Evolutionary conservation across 2,888 invertebrate species (phyloP).

Genomic region (Gastrophysa polygoni): DNA sequence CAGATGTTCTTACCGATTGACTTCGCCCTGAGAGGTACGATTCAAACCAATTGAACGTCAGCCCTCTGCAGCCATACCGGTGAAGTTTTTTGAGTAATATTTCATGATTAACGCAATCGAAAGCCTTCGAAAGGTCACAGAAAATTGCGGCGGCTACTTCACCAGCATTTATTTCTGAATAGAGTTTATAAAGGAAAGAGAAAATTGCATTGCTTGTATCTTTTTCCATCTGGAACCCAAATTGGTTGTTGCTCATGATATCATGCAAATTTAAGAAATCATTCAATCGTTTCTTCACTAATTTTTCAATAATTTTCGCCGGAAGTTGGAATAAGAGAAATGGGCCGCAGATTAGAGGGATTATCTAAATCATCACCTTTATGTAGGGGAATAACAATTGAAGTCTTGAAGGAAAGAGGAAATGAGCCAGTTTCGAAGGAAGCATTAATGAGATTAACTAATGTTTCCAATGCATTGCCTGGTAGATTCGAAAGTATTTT

Average conservation of each 20-base stretch:
- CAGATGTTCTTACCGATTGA: not conserved
- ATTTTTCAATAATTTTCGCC: not conserved
- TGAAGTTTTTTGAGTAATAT: not conserved
- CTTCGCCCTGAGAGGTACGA: not conserved
- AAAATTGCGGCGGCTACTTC: no score
- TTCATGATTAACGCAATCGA: not conserved
- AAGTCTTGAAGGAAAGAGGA: not conserved
- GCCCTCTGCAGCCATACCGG: not conserved
- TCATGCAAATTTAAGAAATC: not conserved
- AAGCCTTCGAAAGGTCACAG: not conserved
- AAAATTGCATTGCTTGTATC: not conserved
- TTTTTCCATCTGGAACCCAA: not conserved
- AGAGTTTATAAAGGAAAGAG: no score
- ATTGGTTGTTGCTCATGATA: not conserved
- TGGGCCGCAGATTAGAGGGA: not conserved
- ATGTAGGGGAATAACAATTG: conserved; percentile 1
- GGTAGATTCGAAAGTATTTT: conserved; percentile 1
- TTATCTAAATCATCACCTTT: not conserved
- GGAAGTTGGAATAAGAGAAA: not conserved
- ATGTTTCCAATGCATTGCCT: not conserved
- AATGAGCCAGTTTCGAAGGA: not conserved
- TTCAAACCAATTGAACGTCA: not conserved
- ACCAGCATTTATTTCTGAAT: no score
- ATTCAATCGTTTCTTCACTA: not conserved
- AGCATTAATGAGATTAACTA: not conserved